Evolutionary conservation across 2,113 vertebrate species (phyloP).

Genomic region (Edolisoma coerulescens): DNA sequence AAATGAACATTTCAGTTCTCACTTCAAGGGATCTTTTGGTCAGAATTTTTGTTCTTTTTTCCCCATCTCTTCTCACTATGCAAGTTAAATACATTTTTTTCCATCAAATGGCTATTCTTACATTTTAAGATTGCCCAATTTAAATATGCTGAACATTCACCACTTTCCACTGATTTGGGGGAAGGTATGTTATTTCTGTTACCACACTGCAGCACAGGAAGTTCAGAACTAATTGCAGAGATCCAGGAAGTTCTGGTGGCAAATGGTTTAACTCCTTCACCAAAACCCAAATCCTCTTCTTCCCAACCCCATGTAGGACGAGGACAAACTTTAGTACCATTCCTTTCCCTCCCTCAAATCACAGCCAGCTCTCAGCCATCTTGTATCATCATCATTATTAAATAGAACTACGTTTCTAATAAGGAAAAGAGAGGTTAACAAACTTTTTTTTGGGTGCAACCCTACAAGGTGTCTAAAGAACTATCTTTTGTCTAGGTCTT

Average conservation of each 20-base stretch:
- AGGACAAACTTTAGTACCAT: rapidly evolving
- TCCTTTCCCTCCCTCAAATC: neutral
- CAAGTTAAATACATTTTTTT: neutral
- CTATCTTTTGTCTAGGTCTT: neutral
- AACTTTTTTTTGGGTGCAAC: neutral
- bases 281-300: neutral
- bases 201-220: neutral
- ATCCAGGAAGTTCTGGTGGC: neutral
- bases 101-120: neutral
- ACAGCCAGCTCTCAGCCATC: neutral
- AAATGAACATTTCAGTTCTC: neutral
- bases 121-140: neutral
- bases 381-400: neutral
- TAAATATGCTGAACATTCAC: neutral
- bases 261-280: neutral
- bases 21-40: neutral
- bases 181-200: neutral
- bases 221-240: neutral
- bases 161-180: neutral
- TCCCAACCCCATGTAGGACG: no score
- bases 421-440: neutral
- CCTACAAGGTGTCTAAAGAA: neutral
- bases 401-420: neutral
- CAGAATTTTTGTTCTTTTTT: neutral
- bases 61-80: neutral